phyloP scores from a whole-genome alignment of 35 echinoderm and acorn worm species.

The Patiria miniata region DNA sequence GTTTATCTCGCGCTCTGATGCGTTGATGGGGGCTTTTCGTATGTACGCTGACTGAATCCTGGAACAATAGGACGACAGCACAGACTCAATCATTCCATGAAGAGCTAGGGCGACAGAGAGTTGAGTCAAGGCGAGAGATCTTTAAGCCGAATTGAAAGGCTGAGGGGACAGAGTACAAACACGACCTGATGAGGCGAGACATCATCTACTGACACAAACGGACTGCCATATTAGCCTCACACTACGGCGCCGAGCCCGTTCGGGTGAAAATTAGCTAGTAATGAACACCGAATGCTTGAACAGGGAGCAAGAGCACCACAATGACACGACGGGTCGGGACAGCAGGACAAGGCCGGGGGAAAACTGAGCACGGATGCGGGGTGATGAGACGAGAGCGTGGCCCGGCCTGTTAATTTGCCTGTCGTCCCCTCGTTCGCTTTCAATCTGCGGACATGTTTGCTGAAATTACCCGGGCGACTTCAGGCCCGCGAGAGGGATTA shows the following conservation, averaged over 20 bases:
- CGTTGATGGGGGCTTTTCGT: not conserved
- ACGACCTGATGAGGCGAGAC: not conserved
- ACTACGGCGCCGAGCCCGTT: not conserved
- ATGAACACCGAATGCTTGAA: not conserved
- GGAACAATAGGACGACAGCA: not conserved
- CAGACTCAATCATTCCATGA: not conserved
- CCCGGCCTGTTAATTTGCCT: not conserved
- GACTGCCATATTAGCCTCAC: not conserved
- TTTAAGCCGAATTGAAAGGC: conserved; percentile 28
- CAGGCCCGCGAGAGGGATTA: not conserved
- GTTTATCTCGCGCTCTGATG: too few relatives aligned
- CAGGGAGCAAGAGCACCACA: not conserved
- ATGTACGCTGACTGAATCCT: not conserved
- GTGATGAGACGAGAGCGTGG: conserved; percentile 10
- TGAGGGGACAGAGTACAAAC: conserved; percentile 13
- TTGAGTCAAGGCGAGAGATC: conserved; percentile 3
- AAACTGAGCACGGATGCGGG: not conserved
- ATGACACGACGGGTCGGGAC: not conserved
- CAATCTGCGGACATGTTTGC: conserved; percentile 16
- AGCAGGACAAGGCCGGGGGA: too few relatives aligned
- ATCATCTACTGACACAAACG: conserved; percentile 15
- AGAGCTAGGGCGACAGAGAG: not conserved
- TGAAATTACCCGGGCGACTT: conserved; percentile 18
- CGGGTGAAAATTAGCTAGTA: conserved; percentile 16
- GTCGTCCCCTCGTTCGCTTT: conserved; percentile 10